Conservation (phyloP, 2,888 invertebrate species). For the Pseudococcus jackbeardsleyi region DNA sequence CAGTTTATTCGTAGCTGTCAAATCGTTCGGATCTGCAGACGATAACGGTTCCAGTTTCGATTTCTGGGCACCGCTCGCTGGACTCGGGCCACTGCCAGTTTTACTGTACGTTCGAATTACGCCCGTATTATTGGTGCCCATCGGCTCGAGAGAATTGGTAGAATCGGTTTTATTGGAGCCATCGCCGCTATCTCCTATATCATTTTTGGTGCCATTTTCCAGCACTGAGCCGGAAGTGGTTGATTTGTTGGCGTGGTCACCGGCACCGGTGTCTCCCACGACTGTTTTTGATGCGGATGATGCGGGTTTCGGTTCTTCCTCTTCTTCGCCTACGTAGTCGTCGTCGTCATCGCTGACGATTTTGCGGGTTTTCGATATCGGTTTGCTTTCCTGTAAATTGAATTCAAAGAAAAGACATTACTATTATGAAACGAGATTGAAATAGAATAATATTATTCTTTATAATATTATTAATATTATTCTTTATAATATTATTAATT, state of each 20-base stretch:
- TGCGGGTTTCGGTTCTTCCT: constrained; percentile 65
- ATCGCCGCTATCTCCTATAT: neutral
- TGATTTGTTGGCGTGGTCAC: neutral
- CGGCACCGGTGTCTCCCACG: neutral
- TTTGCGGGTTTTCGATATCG: constrained; percentile 68
- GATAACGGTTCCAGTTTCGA: neutral
- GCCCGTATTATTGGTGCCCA: neutral
- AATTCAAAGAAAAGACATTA: neutral
- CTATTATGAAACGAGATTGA: neutral
- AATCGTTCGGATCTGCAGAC: neutral
- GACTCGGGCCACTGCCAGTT: neutral
- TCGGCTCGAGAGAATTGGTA: neutral
- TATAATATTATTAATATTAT: neutral
- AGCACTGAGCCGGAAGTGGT: neutral
- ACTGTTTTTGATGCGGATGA: neutral
- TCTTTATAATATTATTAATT: too few species aligned
- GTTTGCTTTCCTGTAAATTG: neutral
- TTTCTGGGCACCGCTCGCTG: neutral
- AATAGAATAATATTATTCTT: neutral
- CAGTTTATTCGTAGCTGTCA: constrained; percentile 45
- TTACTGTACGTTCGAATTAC: constrained; percentile 22
- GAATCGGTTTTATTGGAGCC: neutral
- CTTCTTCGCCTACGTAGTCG: constrained; percentile 67
- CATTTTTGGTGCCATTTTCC: neutral
- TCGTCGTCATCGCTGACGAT: constrained; percentile 68